Evolutionary conservation across 2,113 vertebrate species (phyloP), one percentile per base, ranked within the genome.

Genomic region (Corynorhinus townsendii): DNA sequence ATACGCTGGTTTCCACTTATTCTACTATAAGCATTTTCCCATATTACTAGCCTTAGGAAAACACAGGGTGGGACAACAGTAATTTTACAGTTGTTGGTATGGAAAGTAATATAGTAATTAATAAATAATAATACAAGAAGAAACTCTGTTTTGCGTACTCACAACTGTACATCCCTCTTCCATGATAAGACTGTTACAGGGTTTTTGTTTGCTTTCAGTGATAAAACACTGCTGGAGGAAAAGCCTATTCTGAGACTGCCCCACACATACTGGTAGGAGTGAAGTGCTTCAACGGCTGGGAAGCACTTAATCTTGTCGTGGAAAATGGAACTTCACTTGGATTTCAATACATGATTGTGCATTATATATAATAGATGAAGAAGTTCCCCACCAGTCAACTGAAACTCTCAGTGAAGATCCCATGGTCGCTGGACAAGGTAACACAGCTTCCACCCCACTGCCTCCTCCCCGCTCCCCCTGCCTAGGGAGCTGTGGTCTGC

Each of bases 261-360:
- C 59, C 59, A 62, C 11, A 62, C 24, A 62, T 12, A 11, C 26
- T 12, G 59, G 59, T 11, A 11, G 59, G 59, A 62, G 26, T 62
- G 59, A 62, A 62, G 59, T 62, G 59, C 59, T 62, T 62, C 59
- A 28, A 28, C 1, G 1, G 59, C 24, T 62, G 59, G 59, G 59
- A 59, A 26, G 56, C 56, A 59, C 76, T 81, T 64, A 88, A 72
- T 72, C 72, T 24, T 62, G 71, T n/a, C 68, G 68, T 85, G 1
- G 20, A 84, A 96, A 91, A 49, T 12, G 24, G 64, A 93, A 88
- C 52, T 77, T 87, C 45, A 45, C 62, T 92, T 91, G 88, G 80
- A 87, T n/a, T 96, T 93, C 49, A 62, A 38, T 69, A 90, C 19
- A 56, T 62, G 66, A 77, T 7, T 69, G 4, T 75, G 20, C 20